phyloP scores from a whole-genome alignment of 2,113 vertebrate species.

The Siphamia tubifer region DNA sequence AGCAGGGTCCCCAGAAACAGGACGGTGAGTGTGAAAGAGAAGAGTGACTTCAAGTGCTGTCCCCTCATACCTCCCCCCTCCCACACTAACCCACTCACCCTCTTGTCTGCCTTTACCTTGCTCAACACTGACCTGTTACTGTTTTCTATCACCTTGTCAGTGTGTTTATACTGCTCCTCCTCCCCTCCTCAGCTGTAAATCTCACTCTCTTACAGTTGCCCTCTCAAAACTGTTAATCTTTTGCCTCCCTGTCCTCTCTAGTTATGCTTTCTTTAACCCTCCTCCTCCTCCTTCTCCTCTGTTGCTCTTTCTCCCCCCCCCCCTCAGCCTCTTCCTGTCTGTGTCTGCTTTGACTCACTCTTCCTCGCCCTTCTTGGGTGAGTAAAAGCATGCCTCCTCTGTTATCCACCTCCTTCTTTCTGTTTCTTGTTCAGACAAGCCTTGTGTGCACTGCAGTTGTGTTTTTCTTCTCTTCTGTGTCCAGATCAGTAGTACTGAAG shows the following conservation, averaged over 20 bases:
- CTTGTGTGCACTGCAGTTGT: not conserved
- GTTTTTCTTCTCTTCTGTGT: not conserved
- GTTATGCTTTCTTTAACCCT: not conserved
- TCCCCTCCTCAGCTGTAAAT: not conserved
- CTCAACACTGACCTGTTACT: not conserved
- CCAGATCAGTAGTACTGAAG: not conserved
- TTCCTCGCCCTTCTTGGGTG: not conserved
- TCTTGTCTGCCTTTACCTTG: not conserved
- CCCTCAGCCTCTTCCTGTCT: conserved; percentile 10
- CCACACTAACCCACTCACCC: not conserved
- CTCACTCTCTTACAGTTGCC: not conserved
- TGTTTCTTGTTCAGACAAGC: conserved; percentile 14
- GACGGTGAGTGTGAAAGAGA: conserved; percentile 42
- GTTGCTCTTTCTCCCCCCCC: not conserved
- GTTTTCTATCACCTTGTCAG: not conserved
- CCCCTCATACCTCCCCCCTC: conserved; percentile 51
- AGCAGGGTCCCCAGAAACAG: conserved; percentile 55
- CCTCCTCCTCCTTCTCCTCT: too few relatives aligned
- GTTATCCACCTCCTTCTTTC: not conserved
- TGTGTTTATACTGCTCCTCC: not conserved
- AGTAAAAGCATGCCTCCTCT: not conserved
- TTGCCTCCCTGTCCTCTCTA: not conserved
- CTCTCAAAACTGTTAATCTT: not conserved
- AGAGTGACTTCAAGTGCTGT: conserved; percentile 30
- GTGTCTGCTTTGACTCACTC: not conserved